Conservation (phyloP, 2,888 invertebrate species). For the Drosophila emarginata region DNA sequence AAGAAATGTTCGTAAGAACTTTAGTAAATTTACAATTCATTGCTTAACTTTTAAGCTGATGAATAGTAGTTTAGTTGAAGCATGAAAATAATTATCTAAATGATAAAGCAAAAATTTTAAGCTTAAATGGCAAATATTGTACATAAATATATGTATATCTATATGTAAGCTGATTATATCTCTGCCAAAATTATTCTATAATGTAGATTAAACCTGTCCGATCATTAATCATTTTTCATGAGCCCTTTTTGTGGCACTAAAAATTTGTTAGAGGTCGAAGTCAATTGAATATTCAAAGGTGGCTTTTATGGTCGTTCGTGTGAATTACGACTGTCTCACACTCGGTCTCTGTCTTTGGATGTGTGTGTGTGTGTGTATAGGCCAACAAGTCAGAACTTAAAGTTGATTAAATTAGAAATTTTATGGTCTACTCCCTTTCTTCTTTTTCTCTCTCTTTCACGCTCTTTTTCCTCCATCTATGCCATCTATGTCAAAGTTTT, state of each 20-base stretch:
- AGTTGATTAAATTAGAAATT: slow-evolving; percentile 77
- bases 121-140: too few relatives aligned
- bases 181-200: not conserved
- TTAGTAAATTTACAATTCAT: too few relatives aligned
- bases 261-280: slow-evolving; percentile 16
- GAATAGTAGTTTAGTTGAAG: not conserved
- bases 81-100: not conserved
- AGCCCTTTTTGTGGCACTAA: slow-evolving; percentile 44
- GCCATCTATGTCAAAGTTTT: slow-evolving; percentile 63
- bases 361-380: slow-evolving; percentile 11
- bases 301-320: slow-evolving; percentile 53
- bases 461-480: too few relatives aligned
- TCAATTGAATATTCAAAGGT: slow-evolving; percentile 65
- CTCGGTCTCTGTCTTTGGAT: not conserved
- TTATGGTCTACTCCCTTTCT: slow-evolving; percentile 52
- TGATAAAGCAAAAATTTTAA: slow-evolving; percentile 21
- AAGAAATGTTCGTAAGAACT: too few relatives aligned
- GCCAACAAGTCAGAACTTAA: slow-evolving; percentile 31
- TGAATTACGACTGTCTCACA: slow-evolving; percentile 45
- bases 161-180: not conserved
- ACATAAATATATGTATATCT: too few relatives aligned
- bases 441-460: not conserved
- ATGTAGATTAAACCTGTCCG: not conserved
- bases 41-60: too few relatives aligned
- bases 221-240: slow-evolving; percentile 67